A percentile compares a stretch with the other conserved stretches of the same genome.
phyloP scores from a whole-genome alignment of 2,888 invertebrate species.

The Andrena haemorrhoa region DNA sequence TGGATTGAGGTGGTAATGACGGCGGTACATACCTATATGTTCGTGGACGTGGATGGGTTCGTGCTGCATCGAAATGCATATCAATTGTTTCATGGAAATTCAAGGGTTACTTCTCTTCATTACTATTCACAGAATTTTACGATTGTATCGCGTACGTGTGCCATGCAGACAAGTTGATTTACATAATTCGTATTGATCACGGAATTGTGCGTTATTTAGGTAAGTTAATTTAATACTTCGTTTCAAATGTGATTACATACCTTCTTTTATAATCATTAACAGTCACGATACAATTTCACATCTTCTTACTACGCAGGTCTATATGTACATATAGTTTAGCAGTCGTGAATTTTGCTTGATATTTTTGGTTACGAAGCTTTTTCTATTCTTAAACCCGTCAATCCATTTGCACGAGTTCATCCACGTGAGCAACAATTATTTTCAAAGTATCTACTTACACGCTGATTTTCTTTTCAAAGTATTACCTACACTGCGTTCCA shows the following conservation, averaged over 20 bases:
- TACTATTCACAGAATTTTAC: conserved; percentile 71
- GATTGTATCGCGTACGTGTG: conserved; percentile 56
- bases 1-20: conserved; percentile 71
- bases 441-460: too few relatives aligned
- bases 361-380: too few relatives aligned
- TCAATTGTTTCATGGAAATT: conserved; percentile 75
- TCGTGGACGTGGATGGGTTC: conserved; percentile 58
- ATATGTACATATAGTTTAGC: too few relatives aligned
- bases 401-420: too few relatives aligned
- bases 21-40: conserved; percentile 44
- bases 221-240: conserved; percentile 59
- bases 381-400: too few relatives aligned
- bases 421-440: too few relatives aligned
- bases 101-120: conserved; percentile 71
- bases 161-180: conserved; percentile 65
- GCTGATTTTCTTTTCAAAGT: too few relatives aligned
- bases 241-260: neutral
- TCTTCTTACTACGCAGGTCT: too few relatives aligned
- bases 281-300: neutral
- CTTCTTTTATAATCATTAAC: neutral
- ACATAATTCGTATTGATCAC: conserved; percentile 70
- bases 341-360: too few relatives aligned
- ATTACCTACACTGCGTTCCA: too few relatives aligned
- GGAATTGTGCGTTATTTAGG: conserved; percentile 59
- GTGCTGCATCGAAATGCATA: conserved; percentile 72